Percentiles rank a stretch among this genome's conserved stretches.
phyloP scores from a whole-genome alignment of 2,113 vertebrate species.

The Atlantisia rogersi region DNA sequence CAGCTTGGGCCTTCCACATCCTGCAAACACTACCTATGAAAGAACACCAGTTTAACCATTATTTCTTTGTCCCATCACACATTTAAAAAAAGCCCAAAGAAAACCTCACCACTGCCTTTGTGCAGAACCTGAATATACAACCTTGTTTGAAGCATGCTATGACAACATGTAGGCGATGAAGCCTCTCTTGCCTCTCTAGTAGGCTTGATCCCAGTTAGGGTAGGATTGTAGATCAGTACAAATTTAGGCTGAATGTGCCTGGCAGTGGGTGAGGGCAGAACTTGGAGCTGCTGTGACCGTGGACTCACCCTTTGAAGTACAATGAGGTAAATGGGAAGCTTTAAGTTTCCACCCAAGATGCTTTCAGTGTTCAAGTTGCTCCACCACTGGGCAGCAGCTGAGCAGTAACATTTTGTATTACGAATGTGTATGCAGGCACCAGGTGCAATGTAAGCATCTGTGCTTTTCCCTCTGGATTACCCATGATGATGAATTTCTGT shows the following conservation, averaged over 20 bases:
- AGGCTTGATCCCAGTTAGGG: background rate
- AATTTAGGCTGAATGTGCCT: background rate
- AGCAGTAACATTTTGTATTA: background rate
- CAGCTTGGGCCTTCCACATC: background rate
- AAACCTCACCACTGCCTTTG: background rate
- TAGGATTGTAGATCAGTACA: background rate
- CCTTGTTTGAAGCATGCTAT: background rate
- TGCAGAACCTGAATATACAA: background rate
- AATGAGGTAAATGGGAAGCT: background rate
- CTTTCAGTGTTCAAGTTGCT: background rate
- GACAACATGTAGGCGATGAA: background rate
- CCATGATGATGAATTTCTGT: background rate
- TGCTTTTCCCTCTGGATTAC: background rate
- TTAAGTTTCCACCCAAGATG: background rate
- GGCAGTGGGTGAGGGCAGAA: background rate
- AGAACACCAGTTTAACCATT: background rate
- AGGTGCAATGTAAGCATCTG: background rate
- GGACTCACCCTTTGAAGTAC: background rate
- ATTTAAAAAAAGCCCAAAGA: background rate
- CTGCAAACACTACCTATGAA: background rate
- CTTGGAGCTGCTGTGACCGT: background rate
- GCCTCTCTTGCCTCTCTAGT: too few relatives aligned
- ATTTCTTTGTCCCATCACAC: background rate
- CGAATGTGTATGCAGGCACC: background rate
- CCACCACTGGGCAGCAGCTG: background rate